Base-by-base conservation (phyloP, 2,797 vertebrate species). In the Oceanodroma leucorhoa region DNA sequence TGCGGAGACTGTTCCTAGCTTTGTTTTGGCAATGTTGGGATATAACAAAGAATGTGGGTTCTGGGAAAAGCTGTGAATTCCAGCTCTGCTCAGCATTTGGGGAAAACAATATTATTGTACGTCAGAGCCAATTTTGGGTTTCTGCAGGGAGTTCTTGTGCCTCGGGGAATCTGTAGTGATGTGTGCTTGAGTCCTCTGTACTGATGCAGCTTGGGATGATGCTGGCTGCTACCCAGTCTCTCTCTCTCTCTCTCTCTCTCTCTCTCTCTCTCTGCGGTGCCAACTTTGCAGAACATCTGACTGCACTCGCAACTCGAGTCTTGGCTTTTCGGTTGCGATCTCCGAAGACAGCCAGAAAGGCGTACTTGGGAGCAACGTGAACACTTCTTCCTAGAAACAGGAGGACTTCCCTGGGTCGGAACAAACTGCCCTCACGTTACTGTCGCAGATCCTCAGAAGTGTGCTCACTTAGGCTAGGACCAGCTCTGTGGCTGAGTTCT, bases 361-460 rank as follows among this genome's bases (percentile, higher is more conserved):
- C 3, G 10, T 32, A 22, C 61, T 45, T 62, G 77, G 66, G 57
- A 89, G 77, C 34, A 6, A 21, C 0, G 3, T 50, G 55, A 77
- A 23, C 40, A 11, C 75, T 36, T 40, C 70, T 69, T 69, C 77
- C 62, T 43, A 48, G 58, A 73, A 83, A 6, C 53, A 16, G 45
- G 58, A 79, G 46, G 13, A 2, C 18, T 76, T 75, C 18, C 22
- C 30, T 53, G 72, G 41, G n/a, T 14, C 10, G 7, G 67, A n/a
- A n/a, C 41, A 54, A 61, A 1, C 21, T 51, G 19, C 41, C 38
- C 32, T n/a, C 13, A 1, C 0, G 0, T 29, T 66, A 11, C 5
- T 13, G 19, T 29, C 0, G 2, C 9, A 2, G n/a, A 5, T 60
- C 3, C 19, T 20, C 5, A 40, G 43, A 7, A 0, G 4, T 21